phyloP scores from a whole-genome alignment of 2,797 vertebrate genomes.

The Valencia hispanica region DNA sequence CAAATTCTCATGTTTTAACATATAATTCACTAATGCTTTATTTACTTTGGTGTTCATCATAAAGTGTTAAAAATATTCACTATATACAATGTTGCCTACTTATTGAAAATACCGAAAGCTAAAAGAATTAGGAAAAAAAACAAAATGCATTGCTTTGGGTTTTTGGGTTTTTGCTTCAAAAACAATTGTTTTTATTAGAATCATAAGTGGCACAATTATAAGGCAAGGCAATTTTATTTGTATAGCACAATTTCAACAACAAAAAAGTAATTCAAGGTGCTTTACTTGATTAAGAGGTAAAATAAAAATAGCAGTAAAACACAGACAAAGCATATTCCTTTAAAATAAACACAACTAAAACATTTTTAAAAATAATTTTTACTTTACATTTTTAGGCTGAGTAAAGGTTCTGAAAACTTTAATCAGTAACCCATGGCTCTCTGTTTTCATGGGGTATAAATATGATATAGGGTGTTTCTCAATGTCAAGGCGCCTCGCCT shows the following conservation, averaged over 20 bases:
- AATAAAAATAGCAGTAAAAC: too few relatives aligned
- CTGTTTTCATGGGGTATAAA: background rate
- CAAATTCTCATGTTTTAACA: constrained; percentile 29
- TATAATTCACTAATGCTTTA: constrained; percentile 24
- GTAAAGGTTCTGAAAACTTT: background rate
- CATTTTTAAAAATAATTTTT: background rate
- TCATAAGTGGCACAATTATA: background rate
- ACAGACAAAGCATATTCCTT: too few relatives aligned
- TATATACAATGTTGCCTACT: background rate
- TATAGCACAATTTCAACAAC: too few relatives aligned
- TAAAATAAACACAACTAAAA: background rate
- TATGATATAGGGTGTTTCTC: too few relatives aligned
- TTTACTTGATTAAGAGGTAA: too few relatives aligned
- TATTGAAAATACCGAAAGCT: background rate
- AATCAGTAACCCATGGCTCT: background rate
- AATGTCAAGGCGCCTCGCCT: too few relatives aligned
- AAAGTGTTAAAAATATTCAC: background rate
- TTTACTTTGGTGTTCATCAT: constrained; percentile 8
- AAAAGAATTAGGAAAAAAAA: background rate
- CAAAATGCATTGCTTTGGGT: too few relatives aligned
- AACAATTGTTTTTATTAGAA: background rate
- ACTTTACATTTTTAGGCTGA: background rate
- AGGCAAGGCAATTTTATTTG: too few relatives aligned
- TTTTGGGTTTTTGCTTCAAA: too few relatives aligned
- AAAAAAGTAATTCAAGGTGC: too few relatives aligned